These are phyloP conservation scores for Polylopha cassiicola DNA, from an alignment of 2,888 invertebrate genomes.

Conservation along the genomic window DNA sequence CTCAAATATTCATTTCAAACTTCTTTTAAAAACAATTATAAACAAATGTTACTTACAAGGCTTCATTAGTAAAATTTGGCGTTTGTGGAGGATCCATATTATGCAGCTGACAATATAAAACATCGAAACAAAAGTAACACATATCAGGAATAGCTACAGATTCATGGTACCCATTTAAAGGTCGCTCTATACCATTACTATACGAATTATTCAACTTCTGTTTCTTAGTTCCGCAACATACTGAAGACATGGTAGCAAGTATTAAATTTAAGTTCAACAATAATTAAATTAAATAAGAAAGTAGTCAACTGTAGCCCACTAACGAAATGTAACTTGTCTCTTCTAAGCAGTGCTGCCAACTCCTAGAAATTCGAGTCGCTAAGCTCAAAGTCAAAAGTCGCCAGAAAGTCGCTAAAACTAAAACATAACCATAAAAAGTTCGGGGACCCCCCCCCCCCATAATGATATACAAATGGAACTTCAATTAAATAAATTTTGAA, in stretches of 20 bases:
- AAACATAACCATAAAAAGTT: too few relatives aligned
- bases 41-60: constrained; percentile 85
- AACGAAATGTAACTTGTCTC: constrained; percentile 42
- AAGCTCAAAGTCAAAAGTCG: too few relatives aligned
- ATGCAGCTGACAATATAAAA: constrained; percentile 95
- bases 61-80: constrained; percentile 95
- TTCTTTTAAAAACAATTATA: constrained; percentile 13
- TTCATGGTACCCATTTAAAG: constrained; percentile 71
- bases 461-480: too few relatives aligned
- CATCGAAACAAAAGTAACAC: constrained; percentile 99
- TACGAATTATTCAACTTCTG: constrained; percentile 88
- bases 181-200: constrained; percentile 78
- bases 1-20: constrained; percentile 6
- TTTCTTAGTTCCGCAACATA: constrained; percentile 95
- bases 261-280: constrained; percentile 31
- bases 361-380: too few relatives aligned
- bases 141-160: constrained; percentile 93
- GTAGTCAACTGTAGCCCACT: constrained; percentile 45
- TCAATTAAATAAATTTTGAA: too few relatives aligned
- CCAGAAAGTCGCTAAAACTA: too few relatives aligned
- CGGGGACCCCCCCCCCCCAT: too few relatives aligned
- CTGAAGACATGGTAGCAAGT: constrained; percentile 85
- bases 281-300: constrained; percentile 44
- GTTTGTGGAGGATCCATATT: constrained; percentile 93
- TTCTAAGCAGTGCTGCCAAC: constrained; percentile 11